Conservation (phyloP, 2,113 vertebrate species). For the Willisornis vidua region DNA sequence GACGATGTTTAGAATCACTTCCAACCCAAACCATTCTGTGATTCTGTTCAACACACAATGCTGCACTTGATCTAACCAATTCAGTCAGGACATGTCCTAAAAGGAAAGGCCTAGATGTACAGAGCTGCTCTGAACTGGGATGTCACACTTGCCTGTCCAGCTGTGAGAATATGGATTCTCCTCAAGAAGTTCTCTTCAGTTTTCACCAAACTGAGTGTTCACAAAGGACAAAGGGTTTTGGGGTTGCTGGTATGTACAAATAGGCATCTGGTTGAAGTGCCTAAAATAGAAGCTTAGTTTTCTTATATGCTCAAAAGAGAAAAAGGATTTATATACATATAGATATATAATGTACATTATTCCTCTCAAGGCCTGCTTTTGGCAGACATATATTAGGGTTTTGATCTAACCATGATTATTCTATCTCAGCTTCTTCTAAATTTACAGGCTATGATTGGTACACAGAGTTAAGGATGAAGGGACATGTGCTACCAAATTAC, state of each 20-base stretch:
- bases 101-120: neutral
- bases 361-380: neutral
- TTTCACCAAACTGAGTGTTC: neutral
- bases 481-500: neutral
- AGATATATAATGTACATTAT: neutral
- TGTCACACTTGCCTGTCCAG: neutral
- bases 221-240: neutral
- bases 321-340: neutral
- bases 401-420: neutral
- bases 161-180: accelerated
- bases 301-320: neutral
- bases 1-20: neutral
- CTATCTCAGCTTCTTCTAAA: neutral
- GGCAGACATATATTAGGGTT: neutral
- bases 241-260: neutral
- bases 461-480: neutral
- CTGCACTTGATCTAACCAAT: neutral
- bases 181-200: neutral
- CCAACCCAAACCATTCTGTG: neutral
- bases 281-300: neutral
- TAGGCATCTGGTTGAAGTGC: neutral
- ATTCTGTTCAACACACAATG: neutral
- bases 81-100: neutral
- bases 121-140: neutral
- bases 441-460: neutral